A percentile compares a stretch with the other conserved stretches of the same genome.
Conservation (phyloP, 2,888 invertebrate genomes). For the Drosophila subquinaria region DNA sequence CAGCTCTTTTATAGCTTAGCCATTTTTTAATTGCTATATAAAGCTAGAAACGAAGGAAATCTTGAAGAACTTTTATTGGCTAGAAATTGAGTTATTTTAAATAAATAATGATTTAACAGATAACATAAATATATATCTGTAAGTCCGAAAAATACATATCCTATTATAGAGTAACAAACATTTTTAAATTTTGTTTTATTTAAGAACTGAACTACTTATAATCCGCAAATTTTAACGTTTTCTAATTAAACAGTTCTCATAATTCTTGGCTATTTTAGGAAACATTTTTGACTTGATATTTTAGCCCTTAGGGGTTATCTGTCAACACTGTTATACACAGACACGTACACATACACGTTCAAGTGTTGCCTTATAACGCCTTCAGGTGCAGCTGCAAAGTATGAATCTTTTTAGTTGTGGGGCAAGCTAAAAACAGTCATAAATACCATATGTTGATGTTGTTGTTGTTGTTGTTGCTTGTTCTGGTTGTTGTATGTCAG, state of each 20-base stretch:
- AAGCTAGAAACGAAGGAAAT: no score
- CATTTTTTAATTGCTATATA: no score
- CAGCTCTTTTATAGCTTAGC: neutral
- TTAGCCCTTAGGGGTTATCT: neutral
- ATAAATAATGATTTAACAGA: neutral
- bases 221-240: no score
- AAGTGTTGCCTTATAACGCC: slow-evolving; percentile 43
- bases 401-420: slow-evolving; percentile 24
- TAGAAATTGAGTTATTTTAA: neutral
- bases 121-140: neutral
- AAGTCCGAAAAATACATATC: neutral
- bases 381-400: slow-evolving; percentile 30
- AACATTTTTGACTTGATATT: neutral
- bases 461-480: slow-evolving; percentile 20
- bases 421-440: slow-evolving; percentile 48
- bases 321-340: neutral
- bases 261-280: no score
- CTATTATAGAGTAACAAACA: no score
- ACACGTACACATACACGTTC: slow-evolving; percentile 23
- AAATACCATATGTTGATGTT: slow-evolving; percentile 26
- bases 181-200: no score
- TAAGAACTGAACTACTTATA: no score
- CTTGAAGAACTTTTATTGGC: no score
- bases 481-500: slow-evolving; percentile 23
- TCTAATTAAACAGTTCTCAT: no score